Evolutionary conservation across 35 echinoderm and acorn worm species (phyloP).

Genomic region (Heliocidaris erythrogramma): DNA sequence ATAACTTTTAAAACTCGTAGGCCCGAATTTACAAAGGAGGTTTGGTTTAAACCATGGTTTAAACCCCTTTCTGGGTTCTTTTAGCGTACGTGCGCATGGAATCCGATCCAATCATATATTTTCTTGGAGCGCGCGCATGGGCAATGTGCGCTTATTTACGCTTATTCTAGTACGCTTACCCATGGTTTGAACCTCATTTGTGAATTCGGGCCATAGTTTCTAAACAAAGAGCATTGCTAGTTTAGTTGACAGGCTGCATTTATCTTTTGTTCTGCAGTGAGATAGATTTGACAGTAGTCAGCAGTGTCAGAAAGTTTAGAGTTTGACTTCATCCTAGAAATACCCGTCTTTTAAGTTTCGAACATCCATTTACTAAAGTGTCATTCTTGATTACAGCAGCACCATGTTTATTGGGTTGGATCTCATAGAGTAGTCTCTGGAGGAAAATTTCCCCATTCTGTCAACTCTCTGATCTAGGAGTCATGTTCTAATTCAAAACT

Average conservation of each 20-base stretch:
- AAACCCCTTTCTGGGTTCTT: no score
- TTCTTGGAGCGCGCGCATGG: no score
- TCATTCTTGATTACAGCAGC: background rate
- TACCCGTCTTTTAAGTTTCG: background rate
- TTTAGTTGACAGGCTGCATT: background rate
- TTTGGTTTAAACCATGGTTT: no score
- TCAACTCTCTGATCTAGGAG: background rate
- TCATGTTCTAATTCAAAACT: background rate
- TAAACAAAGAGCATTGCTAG: background rate
- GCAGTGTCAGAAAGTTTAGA: background rate
- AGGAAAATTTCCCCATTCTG: background rate
- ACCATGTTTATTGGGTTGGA: background rate
- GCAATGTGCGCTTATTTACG: no score
- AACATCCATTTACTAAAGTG: background rate
- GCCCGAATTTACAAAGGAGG: no score
- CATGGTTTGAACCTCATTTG: no score
- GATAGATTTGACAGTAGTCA: background rate
- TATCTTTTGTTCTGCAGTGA: background rate
- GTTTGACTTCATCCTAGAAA: background rate
- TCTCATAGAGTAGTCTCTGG: background rate
- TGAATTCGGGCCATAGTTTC: no score
- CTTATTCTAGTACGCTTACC: no score
- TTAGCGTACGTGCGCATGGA: no score
- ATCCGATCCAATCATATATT: no score
- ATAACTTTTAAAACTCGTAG: background rate